phyloP scores from a whole-genome alignment of 2,113 vertebrate genomes.

The Entomyzon cyanotis region DNA sequence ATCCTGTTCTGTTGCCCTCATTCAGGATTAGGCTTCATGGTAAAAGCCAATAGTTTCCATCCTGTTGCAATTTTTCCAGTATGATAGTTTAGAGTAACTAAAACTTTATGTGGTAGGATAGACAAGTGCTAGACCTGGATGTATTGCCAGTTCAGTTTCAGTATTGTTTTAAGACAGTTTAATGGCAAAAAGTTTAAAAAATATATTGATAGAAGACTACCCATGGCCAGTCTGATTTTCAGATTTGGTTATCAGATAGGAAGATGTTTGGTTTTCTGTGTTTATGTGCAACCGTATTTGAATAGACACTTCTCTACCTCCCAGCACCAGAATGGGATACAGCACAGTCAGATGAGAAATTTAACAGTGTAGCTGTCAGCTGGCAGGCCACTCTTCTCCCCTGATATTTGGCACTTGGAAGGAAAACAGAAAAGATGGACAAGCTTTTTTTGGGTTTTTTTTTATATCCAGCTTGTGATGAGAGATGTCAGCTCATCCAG shows the following conservation, averaged over 20 bases:
- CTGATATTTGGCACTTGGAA: not conserved
- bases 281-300: not conserved
- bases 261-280: not conserved
- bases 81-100: not conserved
- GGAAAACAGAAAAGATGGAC: not conserved
- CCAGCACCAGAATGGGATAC: not conserved
- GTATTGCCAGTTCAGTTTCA: not conserved
- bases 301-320: not conserved
- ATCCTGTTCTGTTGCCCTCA: not conserved
- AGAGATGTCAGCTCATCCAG: not conserved
- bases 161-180: not conserved
- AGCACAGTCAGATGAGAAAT: not conserved
- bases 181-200: not conserved
- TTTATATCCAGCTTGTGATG: not conserved
- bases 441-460: rapidly evolving
- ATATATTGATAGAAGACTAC: not conserved
- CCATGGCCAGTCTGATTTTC: not conserved
- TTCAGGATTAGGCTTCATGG: not conserved
- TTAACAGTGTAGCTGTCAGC: not conserved
- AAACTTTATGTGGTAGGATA: not conserved
- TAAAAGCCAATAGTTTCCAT: not conserved
- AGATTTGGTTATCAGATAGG: not conserved
- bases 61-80: not conserved
- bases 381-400: not conserved
- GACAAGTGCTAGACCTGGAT: not conserved